Evolutionary conservation across 2,113 vertebrate genomes (phyloP), one percentile per base, ranked within the genome.

Genomic region (Embiotoca jacksoni): DNA sequence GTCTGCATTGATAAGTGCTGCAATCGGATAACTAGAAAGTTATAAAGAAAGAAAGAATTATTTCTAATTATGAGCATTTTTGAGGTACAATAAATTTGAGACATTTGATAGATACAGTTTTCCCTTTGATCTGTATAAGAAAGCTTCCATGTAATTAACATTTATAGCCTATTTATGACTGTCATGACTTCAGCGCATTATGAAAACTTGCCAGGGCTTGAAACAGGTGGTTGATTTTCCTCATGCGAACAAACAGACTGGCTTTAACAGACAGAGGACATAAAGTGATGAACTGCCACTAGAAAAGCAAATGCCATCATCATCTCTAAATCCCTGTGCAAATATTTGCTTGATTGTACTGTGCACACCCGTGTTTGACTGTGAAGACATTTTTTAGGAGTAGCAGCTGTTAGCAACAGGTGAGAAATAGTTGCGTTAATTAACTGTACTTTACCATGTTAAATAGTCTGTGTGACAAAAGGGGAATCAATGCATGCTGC

Each of bases 301-400:
- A 60, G 30, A 77, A 60, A 77, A 33, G 50, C 72, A 75, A 63
- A 81, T 30, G 32, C 16, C 46, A 57, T 70, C 9, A 67, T 81
- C 15, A 54, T 41, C 70, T 56, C 46, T 75, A 64, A 84, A 80
- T 77, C 67, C 16, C 55, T 59, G 65, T 44, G 44, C 73, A 80
- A 88, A 91, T 78, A 83, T 92, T 85, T 66, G 72, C 53, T 23
- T 4, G 61, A 39, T 33, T 78, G 15, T 61, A 37, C 44, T 72
- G 39, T 36, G 57, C 47, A 73, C 50, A 67, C 57, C 64, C 50
- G 49, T 47, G 13, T 8, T 61, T 8, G 13, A 44, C n/a, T 54
- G 65, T 31, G 32, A 44, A 64, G 57, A 53, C 33, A 41, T 61
- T 62, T 82, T 79, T 73, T 32, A 10, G 69, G 6, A 32, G 46